Evolutionary conservation across 2,113 vertebrate species (phyloP).

Genomic region (Pleuronectes platessa): DNA sequence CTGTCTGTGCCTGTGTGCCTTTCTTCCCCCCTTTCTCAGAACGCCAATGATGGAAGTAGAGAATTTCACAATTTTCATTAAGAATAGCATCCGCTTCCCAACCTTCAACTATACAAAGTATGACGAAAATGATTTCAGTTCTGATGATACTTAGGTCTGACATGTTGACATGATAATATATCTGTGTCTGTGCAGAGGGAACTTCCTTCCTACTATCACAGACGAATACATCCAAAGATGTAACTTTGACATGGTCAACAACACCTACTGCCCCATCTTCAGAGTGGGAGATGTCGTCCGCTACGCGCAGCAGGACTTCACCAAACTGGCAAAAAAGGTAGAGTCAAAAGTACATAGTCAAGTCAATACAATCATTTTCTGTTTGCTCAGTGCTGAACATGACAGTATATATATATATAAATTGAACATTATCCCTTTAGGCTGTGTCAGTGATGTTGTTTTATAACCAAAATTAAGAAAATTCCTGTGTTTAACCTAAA

Average conservation of each 20-base stretch:
- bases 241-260: conserved; percentile 85
- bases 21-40: conserved; percentile 63
- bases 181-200: conserved; percentile 80
- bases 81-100: conserved; percentile 96
- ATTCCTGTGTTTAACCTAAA: too few species aligned
- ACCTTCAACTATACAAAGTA: conserved; percentile 92
- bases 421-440: neutral
- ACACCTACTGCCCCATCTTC: conserved; percentile 93
- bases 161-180: neutral
- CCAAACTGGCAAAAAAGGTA: conserved; percentile 86
- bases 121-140: neutral
- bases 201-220: conserved; percentile 85
- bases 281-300: conserved; percentile 89
- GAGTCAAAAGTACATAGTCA: neutral
- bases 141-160: neutral
- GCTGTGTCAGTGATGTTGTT: neutral
- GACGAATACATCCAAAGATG: conserved; percentile 79
- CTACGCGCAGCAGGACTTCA: conserved; percentile 89
- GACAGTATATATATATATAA: neutral
- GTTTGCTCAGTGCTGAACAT: neutral
- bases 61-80: conserved; percentile 96
- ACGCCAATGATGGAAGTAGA: conserved; percentile 90
- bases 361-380: too few species aligned
- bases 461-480: neutral
- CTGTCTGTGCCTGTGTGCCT: neutral